Percentiles rank a stretch among this genome's conserved stretches.
Conservation (phyloP, 2,797 vertebrate genomes). For the Centropyge bicolor region DNA sequence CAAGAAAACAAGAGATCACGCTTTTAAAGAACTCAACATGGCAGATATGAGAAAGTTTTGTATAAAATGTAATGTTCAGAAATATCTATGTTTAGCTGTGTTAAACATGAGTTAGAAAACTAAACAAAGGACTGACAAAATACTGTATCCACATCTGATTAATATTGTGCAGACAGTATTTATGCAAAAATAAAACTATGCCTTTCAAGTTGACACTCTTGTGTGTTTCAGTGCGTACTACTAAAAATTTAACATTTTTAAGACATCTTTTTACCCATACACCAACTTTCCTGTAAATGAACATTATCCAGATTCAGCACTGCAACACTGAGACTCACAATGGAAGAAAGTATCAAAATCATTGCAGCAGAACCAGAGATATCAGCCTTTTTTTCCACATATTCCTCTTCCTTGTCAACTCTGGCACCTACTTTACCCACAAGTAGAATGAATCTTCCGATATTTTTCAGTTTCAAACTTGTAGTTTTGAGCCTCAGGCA, state of each 20-base stretch:
- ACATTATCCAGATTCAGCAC: neutral
- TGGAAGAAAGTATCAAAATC: neutral
- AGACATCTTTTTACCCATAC: neutral
- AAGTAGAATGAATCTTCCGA: too few relatives aligned
- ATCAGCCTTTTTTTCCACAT: neutral
- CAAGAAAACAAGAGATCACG: neutral
- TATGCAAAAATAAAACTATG: slow-evolving; percentile 54
- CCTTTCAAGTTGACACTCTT: slow-evolving; percentile 11
- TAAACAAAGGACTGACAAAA: neutral
- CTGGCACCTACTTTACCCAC: too few relatives aligned
- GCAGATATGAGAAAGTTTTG: neutral
- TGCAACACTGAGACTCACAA: neutral
- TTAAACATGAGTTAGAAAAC: neutral
- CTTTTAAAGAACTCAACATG: neutral
- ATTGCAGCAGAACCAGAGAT: neutral
- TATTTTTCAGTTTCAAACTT: too few relatives aligned
- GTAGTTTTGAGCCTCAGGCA: too few relatives aligned
- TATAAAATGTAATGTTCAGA: slow-evolving; percentile 30
- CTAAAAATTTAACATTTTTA: neutral
- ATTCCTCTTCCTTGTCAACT: neutral
- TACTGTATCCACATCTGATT: neutral
- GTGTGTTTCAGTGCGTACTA: neutral
- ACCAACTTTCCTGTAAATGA: neutral
- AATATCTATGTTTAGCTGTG: neutral
- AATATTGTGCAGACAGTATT: slow-evolving; percentile 55